Evolutionary conservation across 2,888 invertebrate genomes (phyloP).

Genomic region (Xestoiulus laeticollis): DNA sequence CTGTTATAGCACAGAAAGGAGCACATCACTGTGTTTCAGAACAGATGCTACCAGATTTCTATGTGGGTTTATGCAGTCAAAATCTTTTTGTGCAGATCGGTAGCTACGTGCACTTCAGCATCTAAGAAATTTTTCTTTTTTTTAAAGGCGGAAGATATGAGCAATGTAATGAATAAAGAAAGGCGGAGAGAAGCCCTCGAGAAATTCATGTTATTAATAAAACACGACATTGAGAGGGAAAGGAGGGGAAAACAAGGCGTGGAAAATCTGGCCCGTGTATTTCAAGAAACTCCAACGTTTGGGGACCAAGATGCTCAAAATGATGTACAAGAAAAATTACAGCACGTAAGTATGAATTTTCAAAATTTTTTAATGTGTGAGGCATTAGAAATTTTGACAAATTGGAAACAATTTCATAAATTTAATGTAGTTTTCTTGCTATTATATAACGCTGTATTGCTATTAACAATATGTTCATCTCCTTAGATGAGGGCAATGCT

Average conservation of each 20-base stretch:
- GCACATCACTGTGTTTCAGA: conserved; percentile 77
- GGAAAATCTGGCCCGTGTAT: conserved; percentile 87
- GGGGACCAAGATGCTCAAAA: conserved; percentile 89
- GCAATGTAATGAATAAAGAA: conserved; percentile 90
- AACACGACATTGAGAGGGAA: conserved; percentile 89
- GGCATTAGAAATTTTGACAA: too few species aligned
- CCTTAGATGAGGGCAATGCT: conserved; percentile 89
- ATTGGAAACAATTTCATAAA: too few species aligned
- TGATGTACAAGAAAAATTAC: conserved; percentile 89
- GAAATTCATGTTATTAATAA: conserved; percentile 83
- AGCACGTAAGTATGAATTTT: conserved; percentile 76
- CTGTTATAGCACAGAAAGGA: conserved; percentile 72
- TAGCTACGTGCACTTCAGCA: too few species aligned
- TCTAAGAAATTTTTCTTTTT: neutral
- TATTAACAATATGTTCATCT: neutral
- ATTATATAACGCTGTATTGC: too few species aligned
- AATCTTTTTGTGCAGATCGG: too few species aligned
- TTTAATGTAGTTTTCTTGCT: too few species aligned
- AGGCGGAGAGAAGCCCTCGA: conserved; percentile 86
- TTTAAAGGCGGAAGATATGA: conserved; percentile 84
- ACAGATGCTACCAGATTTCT: conserved; percentile 91
- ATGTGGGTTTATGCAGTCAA: conserved; percentile 65
- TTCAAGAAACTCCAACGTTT: conserved; percentile 84
- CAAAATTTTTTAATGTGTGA: too few species aligned
- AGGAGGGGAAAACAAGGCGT: conserved; percentile 87